Evolutionary conservation across 2,113 vertebrate genomes (phyloP).

Genomic region (Crotalus tigris): DNA sequence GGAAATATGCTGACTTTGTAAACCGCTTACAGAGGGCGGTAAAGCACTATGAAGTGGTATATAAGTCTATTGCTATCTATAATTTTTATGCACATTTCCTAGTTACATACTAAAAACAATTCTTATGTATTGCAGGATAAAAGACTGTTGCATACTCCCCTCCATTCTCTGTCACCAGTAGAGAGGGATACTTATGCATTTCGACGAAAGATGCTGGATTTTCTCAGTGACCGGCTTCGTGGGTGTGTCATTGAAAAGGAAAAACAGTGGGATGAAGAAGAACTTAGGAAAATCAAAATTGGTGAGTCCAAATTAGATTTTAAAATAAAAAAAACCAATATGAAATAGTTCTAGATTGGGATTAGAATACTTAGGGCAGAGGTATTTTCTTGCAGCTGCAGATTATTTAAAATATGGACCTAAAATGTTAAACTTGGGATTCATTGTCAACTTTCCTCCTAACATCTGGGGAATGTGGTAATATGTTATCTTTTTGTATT

Average conservation of each 20-base stretch:
- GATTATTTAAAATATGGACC: background rate
- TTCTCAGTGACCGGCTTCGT: slow-evolving; percentile 70
- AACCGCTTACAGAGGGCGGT: background rate
- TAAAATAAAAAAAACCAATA: background rate
- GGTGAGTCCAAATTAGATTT: slow-evolving; percentile 25
- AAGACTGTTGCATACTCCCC: slow-evolving; percentile 72
- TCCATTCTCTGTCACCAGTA: slow-evolving; percentile 62
- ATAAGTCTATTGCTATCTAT: background rate
- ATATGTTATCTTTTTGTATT: background rate
- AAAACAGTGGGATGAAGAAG: slow-evolving; percentile 42
- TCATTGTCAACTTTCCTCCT: background rate
- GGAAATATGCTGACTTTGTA: background rate
- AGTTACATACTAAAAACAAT: background rate
- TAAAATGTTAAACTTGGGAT: background rate
- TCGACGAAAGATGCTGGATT: slow-evolving; percentile 67
- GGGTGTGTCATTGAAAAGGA: slow-evolving; percentile 41
- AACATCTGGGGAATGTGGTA: background rate
- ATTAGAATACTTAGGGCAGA: background rate
- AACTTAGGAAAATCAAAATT: slow-evolving; percentile 45
- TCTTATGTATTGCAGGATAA: slow-evolving; percentile 64
- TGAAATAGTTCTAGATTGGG: background rate
- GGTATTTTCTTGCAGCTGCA: background rate
- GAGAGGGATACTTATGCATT: slow-evolving; percentile 68
- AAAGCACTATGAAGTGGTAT: background rate
- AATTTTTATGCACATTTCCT: background rate